These are phyloP conservation scores for Spea bombifrons DNA, from an alignment of 2,113 vertebrate genomes.

Conservation along the genomic window DNA sequence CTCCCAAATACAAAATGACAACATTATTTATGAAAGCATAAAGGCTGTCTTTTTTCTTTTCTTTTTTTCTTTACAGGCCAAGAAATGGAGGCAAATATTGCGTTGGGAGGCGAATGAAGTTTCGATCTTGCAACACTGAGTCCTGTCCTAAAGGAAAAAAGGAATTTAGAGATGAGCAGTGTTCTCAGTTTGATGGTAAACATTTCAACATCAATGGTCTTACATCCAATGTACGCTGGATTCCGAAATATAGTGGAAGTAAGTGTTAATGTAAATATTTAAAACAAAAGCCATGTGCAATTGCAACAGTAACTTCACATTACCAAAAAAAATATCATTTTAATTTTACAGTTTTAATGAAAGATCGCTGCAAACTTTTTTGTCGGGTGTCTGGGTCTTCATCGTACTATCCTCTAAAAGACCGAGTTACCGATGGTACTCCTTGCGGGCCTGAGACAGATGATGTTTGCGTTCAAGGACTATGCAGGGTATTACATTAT, in stretches of 20 bases:
- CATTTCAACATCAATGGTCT: conserved; percentile 96
- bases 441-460: conserved; percentile 86
- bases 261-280: conserved; percentile 61
- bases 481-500: conserved; percentile 82
- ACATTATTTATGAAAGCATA: too few relatives aligned
- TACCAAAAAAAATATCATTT: conserved; percentile 50
- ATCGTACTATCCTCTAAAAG: conserved; percentile 91
- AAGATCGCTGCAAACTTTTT: conserved; percentile 97
- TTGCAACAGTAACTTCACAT: conserved; percentile 31
- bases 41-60: neutral
- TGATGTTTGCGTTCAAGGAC: conserved; percentile 96
- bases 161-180: conserved; percentile 92
- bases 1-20: too few relatives aligned
- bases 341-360: conserved; percentile 81
- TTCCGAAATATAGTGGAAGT: conserved; percentile 96
- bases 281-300: conserved; percentile 33
- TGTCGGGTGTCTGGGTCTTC: conserved; percentile 89
- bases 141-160: conserved; percentile 82
- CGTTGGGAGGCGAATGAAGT: conserved; percentile 94
- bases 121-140: conserved; percentile 93
- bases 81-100: conserved; percentile 90
- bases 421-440: conserved; percentile 89
- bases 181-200: conserved; percentile 88
- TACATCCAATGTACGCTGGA: conserved; percentile 84
- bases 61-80: conserved; percentile 68